Percentiles rank a stretch among this genome's conserved stretches.
These are phyloP conservation scores for Disparrhopalites patrizii DNA, from an alignment of 2,888 invertebrate species.

Conservation along the genomic window DNA sequence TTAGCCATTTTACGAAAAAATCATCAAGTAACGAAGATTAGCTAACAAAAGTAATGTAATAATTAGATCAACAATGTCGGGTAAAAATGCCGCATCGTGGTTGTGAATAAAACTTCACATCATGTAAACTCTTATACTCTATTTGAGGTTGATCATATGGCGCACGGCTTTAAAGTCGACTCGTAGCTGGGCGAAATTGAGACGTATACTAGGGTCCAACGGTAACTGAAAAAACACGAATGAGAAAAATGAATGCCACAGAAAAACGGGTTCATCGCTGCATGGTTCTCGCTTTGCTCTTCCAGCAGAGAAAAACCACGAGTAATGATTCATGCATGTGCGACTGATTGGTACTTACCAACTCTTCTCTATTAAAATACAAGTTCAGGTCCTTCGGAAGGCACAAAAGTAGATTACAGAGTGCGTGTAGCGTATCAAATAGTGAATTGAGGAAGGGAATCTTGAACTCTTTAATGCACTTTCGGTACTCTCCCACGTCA, in stretches of 20 bases:
- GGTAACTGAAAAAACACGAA: conserved; percentile 64
- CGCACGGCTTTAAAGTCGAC: conserved; percentile 90
- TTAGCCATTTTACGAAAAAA: too few relatives aligned
- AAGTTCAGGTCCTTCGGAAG: conserved; percentile 94
- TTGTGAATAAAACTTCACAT: too few relatives aligned
- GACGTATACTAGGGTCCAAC: conserved; percentile 80
- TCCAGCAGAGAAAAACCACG: not conserved
- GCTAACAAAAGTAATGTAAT: not conserved
- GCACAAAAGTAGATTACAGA: conserved; percentile 90
- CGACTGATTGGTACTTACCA: conserved; percentile 62
- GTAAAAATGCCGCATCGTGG: too few relatives aligned
- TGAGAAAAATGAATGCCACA: too few relatives aligned
- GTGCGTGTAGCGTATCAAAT: conserved; percentile 93
- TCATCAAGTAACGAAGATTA: not conserved
- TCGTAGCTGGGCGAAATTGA: conserved; percentile 89
- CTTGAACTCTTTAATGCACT: conserved; percentile 73
- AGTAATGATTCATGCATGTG: not conserved
- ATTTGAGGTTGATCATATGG: conserved; percentile 27
- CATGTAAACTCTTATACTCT: not conserved
- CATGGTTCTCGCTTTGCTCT: too few relatives aligned
- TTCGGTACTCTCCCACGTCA: conserved; percentile 95
- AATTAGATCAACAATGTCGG: too few relatives aligned
- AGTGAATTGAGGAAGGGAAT: conserved; percentile 75
- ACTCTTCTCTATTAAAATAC: conserved; percentile 88
- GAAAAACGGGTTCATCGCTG: too few relatives aligned